Conservation (phyloP, 30 jellyfish, hydroid and myxozoan species). For the Pelagia noctiluca region DNA sequence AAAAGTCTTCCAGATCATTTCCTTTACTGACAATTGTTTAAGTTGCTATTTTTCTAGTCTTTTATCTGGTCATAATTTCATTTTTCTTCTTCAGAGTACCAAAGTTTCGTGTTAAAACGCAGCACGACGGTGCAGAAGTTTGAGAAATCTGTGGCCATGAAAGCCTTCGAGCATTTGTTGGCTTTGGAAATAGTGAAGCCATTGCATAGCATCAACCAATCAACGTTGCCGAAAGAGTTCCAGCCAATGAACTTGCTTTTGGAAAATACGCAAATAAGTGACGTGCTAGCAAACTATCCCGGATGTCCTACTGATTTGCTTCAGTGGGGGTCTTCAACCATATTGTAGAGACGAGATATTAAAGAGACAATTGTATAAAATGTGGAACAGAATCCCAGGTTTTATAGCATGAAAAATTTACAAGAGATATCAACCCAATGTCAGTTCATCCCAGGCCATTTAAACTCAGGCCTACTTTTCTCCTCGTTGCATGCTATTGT, state of each 20-base stretch:
- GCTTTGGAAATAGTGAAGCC: constrained; percentile 80
- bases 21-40: too few relatives aligned
- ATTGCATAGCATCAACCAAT: constrained; percentile 47
- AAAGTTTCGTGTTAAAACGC: constrained; percentile 60
- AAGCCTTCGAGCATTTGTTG: constrained; percentile 88
- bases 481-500: too few relatives aligned
- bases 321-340: constrained; percentile 81
- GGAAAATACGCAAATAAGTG: constrained; percentile 70
- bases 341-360: too few relatives aligned
- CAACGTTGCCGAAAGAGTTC: constrained; percentile 84
- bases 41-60: too few relatives aligned
- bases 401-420: too few relatives aligned
- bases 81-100: constrained; percentile 69
- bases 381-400: too few relatives aligned
- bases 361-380: too few relatives aligned
- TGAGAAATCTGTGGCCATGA: constrained; percentile 81
- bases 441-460: too few relatives aligned
- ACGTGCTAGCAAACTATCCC: constrained; percentile 60
- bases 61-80: background rate
- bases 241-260: constrained; percentile 76
- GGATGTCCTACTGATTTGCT: constrained; percentile 94
- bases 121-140: constrained; percentile 74
- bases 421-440: too few relatives aligned
- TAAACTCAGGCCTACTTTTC: too few relatives aligned
- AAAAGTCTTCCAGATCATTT: too few relatives aligned